These are phyloP conservation scores for Sphenopsis melanotis DNA, from an alignment of 2,797 vertebrate genomes.

Conservation along the genomic window DNA sequence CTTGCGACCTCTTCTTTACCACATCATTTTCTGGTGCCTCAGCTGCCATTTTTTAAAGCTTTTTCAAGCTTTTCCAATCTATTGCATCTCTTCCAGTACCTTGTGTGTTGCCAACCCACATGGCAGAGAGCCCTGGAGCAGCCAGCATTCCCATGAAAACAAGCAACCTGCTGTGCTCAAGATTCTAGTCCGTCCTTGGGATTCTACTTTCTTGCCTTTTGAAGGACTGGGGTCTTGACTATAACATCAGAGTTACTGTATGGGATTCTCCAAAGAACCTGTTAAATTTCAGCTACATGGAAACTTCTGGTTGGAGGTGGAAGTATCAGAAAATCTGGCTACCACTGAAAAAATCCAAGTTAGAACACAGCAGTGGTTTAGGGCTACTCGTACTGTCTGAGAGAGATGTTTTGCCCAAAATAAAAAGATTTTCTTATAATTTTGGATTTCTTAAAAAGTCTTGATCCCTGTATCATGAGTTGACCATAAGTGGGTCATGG, in stretches of 20 bases:
- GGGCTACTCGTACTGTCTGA: not conserved
- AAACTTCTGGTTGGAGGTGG: not conserved
- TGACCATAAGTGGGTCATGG: not conserved
- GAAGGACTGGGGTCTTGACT: not conserved
- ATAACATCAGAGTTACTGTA: not conserved
- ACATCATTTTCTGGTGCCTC: not conserved
- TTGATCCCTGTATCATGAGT: rapidly evolving
- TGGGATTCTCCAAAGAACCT: not conserved
- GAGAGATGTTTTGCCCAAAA: not conserved
- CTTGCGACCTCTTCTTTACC: not conserved
- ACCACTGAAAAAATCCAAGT: not conserved
- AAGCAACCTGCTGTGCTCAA: not conserved
- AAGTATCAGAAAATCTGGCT: not conserved
- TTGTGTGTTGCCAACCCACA: rapidly evolving
- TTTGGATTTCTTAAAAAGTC: not conserved
- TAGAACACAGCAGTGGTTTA: not conserved
- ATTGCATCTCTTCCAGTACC: not conserved
- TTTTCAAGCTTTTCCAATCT: not conserved
- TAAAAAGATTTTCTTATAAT: not conserved
- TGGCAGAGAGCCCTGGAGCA: not conserved
- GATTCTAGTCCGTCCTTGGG: not conserved
- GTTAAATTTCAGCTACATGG: not conserved
- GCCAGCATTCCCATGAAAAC: not conserved
- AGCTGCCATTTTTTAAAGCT: not conserved
- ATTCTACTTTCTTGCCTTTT: not conserved